These are phyloP conservation scores for Esox masquinongy DNA, from an alignment of 2,797 vertebrate species.

Conservation along the genomic window DNA sequence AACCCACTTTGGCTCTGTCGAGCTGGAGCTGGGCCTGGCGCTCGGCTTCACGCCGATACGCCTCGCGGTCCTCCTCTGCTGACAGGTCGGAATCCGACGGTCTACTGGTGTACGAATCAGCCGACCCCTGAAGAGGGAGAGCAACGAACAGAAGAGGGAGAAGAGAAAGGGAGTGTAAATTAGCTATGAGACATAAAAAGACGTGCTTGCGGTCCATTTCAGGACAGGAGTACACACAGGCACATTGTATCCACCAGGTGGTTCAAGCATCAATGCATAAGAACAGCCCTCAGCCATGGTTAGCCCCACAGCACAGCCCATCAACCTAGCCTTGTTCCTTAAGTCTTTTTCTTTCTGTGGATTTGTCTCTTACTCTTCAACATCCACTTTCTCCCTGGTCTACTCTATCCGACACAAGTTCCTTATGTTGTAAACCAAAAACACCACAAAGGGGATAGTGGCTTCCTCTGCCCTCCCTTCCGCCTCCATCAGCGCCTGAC, in stretches of 20 bases:
- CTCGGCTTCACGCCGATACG: constrained; percentile 93
- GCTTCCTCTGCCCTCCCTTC: constrained; percentile 71
- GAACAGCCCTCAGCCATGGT: background rate
- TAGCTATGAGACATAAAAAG: background rate
- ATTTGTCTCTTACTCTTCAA: background rate
- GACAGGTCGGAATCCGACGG: constrained; percentile 98
- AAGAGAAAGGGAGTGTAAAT: background rate
- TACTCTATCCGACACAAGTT: constrained; percentile 68
- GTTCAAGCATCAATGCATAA: background rate
- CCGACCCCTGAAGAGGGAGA: constrained; percentile 81
- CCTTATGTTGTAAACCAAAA: constrained; percentile 72
- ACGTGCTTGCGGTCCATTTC: background rate
- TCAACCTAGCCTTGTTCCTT: background rate
- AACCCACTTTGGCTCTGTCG: constrained; percentile 90
- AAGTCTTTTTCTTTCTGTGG: background rate
- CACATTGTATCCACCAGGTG: no score
- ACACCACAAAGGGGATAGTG: constrained; percentile 73
- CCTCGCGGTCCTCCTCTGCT: constrained; percentile 95
- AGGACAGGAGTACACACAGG: background rate
- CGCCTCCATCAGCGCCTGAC: constrained; percentile 61
- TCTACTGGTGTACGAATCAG: constrained; percentile 96
- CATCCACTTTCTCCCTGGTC: background rate
- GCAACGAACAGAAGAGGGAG: background rate
- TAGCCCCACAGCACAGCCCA: constrained; percentile 4
- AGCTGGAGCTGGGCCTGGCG: constrained; percentile 95